Evolutionary conservation across 2,797 vertebrate genomes (phyloP), one percentile per base, ranked within the genome.

Genomic region (Paguma larvata): DNA sequence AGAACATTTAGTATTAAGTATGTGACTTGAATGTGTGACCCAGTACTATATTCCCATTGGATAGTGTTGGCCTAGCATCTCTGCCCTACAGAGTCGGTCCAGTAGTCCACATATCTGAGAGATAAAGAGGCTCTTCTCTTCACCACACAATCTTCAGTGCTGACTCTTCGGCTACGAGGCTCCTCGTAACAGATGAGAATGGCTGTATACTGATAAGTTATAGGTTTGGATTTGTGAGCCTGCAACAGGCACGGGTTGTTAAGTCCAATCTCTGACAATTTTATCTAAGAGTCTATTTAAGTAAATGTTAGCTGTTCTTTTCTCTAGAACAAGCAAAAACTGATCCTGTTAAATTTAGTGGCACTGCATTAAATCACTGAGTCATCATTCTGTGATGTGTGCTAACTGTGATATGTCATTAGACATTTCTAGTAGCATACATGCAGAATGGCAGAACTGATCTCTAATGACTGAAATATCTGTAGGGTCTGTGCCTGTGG

Each of bases 341-440:
- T 4, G 7, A 91, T 88, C 11, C 0, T 41, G 2, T 0, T 94
- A 90, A 41, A 77, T 93, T 84, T 92, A 90, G 96, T 68, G 82
- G 75, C 48, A 92, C 25, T 93, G 73, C n/a, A 44, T 89, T 85
- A 92, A 95, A 97, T 94, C 90, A 65, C 59, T 73, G 67, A 97
- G 62, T 78, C 84, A 73, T 84, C 44, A 44, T 72, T 80, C 80
- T 23, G 97, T 14, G 87, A 94, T 87, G n/a, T 85, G 63, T 79
- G 32, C 53, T 91, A 48, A 30, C 41, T 75, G 12, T 93, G 95
- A 91, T 87, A 85, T 77, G 56, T 56, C 62, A 48, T 27, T 77
- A 73, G 70, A 75, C 19, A 88, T 97, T 94, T 95, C 59, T 83
- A 44, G 89, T 62, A 94, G 85, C 80, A 85, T 89, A 70, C 91